Conservation (phyloP, 2,888 invertebrate species). For the Epinotia demarniana region DNA sequence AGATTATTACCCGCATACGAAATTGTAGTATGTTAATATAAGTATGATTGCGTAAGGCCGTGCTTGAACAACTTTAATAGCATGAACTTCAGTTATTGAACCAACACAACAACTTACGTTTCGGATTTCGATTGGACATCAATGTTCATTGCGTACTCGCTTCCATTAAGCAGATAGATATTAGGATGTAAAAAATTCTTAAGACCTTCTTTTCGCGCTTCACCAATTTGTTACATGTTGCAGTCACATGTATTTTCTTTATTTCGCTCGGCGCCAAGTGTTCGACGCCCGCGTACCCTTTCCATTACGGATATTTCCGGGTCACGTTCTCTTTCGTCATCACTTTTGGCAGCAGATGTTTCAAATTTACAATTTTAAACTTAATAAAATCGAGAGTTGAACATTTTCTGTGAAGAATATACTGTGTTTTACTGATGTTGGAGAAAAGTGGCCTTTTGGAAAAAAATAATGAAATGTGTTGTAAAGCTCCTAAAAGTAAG, state of each 20-base stretch:
- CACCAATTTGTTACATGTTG: slow-evolving; percentile 16
- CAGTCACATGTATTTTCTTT: slow-evolving; percentile 25
- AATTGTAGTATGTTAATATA: neutral
- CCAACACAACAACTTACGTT: slow-evolving; percentile 10
- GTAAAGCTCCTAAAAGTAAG: no score
- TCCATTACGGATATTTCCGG: slow-evolving; percentile 38
- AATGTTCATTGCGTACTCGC: no score
- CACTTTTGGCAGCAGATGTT: slow-evolving; percentile 42
- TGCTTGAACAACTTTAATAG: slow-evolving; percentile 35
- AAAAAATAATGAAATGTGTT: neutral
- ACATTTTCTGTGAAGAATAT: slow-evolving; percentile 6
- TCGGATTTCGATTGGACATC: no score
- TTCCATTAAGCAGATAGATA: no score
- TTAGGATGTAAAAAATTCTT: neutral
- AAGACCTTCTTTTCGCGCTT: slow-evolving; percentile 9
- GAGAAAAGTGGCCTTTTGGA: neutral
- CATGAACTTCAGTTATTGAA: slow-evolving; percentile 24
- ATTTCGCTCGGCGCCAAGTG: slow-evolving; percentile 31
- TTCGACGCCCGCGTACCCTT: slow-evolving; percentile 14
- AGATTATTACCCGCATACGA: slow-evolving; percentile 13
- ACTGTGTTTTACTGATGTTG: neutral
- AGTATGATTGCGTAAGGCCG: neutral
- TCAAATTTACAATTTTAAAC: slow-evolving; percentile 41
- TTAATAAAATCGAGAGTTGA: slow-evolving; percentile 26
- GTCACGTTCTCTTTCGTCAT: slow-evolving; percentile 39